phyloP scores from a whole-genome alignment of 2,888 invertebrate genomes.

The Capitulum mitella region DNA sequence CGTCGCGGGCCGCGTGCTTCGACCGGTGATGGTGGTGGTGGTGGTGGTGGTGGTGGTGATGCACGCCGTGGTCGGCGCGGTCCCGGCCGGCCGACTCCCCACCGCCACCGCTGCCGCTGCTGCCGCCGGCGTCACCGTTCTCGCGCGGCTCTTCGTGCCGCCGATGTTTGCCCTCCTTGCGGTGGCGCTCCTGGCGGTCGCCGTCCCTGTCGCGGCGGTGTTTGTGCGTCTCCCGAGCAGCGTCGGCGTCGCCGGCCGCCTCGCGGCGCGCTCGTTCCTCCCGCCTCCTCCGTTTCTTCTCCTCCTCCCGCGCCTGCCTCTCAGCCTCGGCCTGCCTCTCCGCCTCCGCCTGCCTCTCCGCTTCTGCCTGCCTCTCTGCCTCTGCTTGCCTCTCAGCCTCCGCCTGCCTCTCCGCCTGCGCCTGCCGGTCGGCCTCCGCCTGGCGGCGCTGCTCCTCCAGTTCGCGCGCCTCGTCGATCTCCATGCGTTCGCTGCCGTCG shows the following conservation, averaged over 20 bases:
- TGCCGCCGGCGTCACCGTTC: background rate
- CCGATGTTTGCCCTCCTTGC: constrained; percentile 4
- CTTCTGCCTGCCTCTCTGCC: background rate
- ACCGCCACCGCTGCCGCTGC: background rate
- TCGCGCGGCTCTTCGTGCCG: background rate
- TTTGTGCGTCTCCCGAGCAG: background rate
- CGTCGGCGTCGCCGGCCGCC: background rate
- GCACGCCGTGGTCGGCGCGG: background rate
- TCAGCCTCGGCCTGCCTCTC: background rate
- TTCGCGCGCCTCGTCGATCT: background rate
- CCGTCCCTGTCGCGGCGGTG: background rate
- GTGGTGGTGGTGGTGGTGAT: background rate
- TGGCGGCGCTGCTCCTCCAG: background rate
- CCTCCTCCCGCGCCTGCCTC: background rate
- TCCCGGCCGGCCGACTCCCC: background rate
- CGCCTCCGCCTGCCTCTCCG: background rate
- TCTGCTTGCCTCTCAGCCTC: background rate
- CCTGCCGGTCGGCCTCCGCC: background rate
- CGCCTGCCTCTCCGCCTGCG: background rate
- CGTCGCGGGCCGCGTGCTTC: too few species aligned
- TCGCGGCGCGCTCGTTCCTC: constrained; percentile 1
- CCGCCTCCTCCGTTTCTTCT: background rate
- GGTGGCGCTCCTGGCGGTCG: background rate
- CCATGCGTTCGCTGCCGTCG: constrained; percentile 9
- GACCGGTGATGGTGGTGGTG: background rate